Percentiles rank a stretch among this genome's conserved stretches.
phyloP scores from a whole-genome alignment of 2,113 vertebrate genomes.

The Neodon shergylaensis region DNA sequence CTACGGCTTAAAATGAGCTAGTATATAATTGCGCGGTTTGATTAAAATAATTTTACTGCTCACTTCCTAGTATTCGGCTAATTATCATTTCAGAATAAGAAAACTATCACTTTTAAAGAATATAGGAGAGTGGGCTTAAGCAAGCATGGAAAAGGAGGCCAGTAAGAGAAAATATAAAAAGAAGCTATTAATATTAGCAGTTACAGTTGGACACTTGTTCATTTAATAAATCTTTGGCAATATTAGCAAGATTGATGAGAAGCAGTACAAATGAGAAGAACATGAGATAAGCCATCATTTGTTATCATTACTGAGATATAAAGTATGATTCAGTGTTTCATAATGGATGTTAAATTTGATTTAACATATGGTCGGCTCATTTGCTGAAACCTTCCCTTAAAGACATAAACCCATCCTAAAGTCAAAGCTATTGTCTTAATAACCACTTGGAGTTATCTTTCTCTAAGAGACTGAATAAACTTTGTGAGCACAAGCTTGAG shows the following conservation, averaged over 20 bases:
- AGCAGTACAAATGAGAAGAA: conserved; percentile 85
- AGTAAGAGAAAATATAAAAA: conserved; percentile 85
- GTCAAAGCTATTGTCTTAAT: conserved; percentile 85
- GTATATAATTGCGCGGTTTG: conserved; percentile 82
- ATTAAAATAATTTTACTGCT: conserved; percentile 85
- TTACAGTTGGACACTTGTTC: conserved; percentile 85
- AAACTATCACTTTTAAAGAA: conserved; percentile 85
- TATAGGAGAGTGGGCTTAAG: conserved; percentile 79
- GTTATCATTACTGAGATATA: conserved; percentile 89
- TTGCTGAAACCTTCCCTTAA: conserved; percentile 86
- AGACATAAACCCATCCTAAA: conserved; percentile 86
- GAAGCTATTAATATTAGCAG: conserved; percentile 87
- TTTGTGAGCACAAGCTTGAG: conserved; percentile 66
- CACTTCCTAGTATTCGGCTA: conserved; percentile 86
- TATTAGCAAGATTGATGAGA: conserved; percentile 88
- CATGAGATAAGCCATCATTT: conserved; percentile 86
- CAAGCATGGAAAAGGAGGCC: conserved; percentile 77
- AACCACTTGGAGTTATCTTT: conserved; percentile 77
- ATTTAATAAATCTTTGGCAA: conserved; percentile 87
- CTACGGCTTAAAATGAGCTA: conserved; percentile 78
- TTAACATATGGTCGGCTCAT: conserved; percentile 89
- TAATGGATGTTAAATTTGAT: conserved; percentile 90
- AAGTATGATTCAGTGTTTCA: conserved; percentile 88
- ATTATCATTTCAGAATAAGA: conserved; percentile 84
- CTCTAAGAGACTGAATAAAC: conserved; percentile 67